phyloP scores from a whole-genome alignment of 2,797 vertebrate species.

The Myotis planiceps region DNA sequence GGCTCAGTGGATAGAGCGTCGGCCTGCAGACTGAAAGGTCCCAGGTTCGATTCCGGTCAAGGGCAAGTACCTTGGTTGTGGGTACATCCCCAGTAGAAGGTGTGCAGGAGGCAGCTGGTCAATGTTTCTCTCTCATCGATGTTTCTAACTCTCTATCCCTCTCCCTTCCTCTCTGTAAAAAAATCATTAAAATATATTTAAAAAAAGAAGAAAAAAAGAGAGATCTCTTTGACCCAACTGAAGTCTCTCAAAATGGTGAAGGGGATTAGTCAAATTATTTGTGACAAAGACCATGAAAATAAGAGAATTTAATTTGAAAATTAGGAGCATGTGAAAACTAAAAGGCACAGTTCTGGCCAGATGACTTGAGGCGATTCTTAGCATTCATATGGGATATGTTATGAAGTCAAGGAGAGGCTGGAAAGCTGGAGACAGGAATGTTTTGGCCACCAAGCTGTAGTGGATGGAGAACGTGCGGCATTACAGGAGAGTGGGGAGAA shows the following conservation, averaged over 20 bases:
- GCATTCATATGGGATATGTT: slow-evolving; percentile 72
- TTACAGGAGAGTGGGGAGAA: background rate
- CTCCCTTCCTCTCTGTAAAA: too few species aligned
- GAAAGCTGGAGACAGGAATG: background rate
- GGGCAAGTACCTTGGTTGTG: too few species aligned
- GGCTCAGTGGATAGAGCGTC: too few species aligned
- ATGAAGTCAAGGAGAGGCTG: background rate
- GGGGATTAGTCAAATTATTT: slow-evolving; percentile 80
- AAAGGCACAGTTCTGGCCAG: slow-evolving; percentile 62
- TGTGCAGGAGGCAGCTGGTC: too few species aligned
- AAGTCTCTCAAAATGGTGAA: slow-evolving; percentile 76
- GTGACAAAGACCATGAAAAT: slow-evolving; percentile 81
- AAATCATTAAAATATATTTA: too few species aligned
- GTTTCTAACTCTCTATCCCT: too few species aligned
- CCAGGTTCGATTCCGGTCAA: too few species aligned
- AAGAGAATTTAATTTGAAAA: slow-evolving; percentile 75
- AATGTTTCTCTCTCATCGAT: too few species aligned
- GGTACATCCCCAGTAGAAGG: too few species aligned
- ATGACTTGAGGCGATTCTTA: slow-evolving; percentile 40
- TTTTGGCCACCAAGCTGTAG: background rate
- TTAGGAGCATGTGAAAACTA: slow-evolving; percentile 73
- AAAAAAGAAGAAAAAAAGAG: background rate
- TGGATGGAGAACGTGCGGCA: background rate
- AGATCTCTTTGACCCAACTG: slow-evolving; percentile 62
- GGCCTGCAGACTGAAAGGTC: too few species aligned